Evolutionary conservation across 2,113 vertebrate genomes (phyloP).

Genomic region (Corvus cornix): DNA sequence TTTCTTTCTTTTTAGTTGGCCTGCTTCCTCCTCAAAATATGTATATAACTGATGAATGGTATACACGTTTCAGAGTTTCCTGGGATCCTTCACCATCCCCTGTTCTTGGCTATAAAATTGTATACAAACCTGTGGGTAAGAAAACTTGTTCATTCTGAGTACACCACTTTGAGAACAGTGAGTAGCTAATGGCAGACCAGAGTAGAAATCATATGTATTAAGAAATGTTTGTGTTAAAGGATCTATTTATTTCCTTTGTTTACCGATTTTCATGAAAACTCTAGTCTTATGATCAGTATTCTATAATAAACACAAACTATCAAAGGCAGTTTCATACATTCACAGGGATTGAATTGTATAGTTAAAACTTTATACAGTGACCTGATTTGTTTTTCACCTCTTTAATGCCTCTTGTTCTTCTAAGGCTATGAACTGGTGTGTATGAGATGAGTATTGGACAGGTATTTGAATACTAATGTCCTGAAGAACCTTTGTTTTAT

Average conservation of each 20-base stretch:
- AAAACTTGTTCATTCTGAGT: background rate
- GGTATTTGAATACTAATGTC: background rate
- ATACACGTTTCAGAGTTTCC: constrained; percentile 93
- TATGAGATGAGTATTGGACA: background rate
- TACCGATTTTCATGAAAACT: background rate
- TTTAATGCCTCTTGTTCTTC: background rate
- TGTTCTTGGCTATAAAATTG: constrained; percentile 91
- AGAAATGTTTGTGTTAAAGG: background rate
- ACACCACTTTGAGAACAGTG: background rate
- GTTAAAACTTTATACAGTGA: background rate
- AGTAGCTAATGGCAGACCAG: background rate
- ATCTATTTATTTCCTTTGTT: background rate
- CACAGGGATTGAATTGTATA: background rate
- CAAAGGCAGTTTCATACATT: background rate
- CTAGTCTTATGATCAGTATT: background rate
- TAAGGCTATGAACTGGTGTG: background rate
- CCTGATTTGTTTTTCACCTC: background rate
- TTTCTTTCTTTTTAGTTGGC: constrained; percentile 78
- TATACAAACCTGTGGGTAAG: constrained; percentile 90
- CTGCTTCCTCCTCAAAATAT: constrained; percentile 91
- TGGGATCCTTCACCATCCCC: constrained; percentile 91
- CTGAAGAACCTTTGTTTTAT: background rate
- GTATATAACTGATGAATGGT: constrained; percentile 96
- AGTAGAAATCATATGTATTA: background rate
- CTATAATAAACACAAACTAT: background rate